Base-by-base conservation (phyloP, 2,113 vertebrate species). In the Catharus fuscescens region DNA sequence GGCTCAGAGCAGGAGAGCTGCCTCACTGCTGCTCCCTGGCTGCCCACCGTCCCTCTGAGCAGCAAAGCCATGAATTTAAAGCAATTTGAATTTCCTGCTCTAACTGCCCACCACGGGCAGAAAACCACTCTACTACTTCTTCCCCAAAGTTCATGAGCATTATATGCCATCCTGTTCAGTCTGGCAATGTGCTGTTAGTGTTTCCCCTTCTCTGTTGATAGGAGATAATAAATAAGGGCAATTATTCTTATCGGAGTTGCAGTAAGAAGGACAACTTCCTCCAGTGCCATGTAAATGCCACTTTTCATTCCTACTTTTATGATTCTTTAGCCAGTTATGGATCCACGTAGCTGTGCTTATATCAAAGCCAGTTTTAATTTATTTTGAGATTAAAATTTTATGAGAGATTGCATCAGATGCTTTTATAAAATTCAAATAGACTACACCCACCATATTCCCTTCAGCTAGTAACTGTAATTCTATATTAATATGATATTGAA, bases 361-460 rank as follows among this genome's bases (percentile, higher is more conserved):
- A 95, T 96, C 94, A 96, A 96, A 95, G 95, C 44, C 42, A 56
- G 88, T 90, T 96, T 96, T 96, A 95, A 97, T 97, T 97, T 95
- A 95, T 96, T 96, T 94, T 1, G 38, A 93, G 88, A 97, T 97
- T 93, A 97, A 97, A 95, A 93, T 96, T 97, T 97, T 90, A 96
- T 95, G 95, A 95, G 84, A 76, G 76, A 94, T 93, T 90, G 85
- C 92, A 96, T 96, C 90, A 92, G 92, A 96, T 90, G 90, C 88
- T 97, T 83, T 77, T 95, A 88, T 96, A 93, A 96, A 95, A 90
- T 96, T 96, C 93, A 94, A 84, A 96, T 80, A 93, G 85, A 67
- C 93, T 83, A 88, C 60, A 3, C 94, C 94, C 71, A 93, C 72
- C 90, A 80, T 69, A 90, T 95, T 67, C 88, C 96, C 92, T 94